Base-by-base conservation (phyloP, 2,797 vertebrate species). In the Cryptoprocta ferox region DNA sequence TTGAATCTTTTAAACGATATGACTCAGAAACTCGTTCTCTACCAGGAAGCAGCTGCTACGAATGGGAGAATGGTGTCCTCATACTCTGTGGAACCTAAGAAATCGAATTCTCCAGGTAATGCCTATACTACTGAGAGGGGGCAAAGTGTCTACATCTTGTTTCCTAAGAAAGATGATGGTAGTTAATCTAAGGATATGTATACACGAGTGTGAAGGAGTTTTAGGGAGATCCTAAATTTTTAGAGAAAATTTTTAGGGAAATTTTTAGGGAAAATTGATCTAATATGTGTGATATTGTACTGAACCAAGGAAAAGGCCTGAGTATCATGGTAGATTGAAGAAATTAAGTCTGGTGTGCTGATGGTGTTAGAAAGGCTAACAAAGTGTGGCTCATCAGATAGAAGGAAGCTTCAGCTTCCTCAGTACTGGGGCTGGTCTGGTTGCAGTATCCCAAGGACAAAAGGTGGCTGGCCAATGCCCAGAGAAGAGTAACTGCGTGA, bases 11-110 rank as follows among this genome's bases (percentile, higher is more conserved):
- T 99, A 89, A 98, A 98, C 75, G 99, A 99, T 96, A 99, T 99
- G 97, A 99, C 99, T 32, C 99, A 99, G 97, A 99, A 99, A 94
- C 99, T 99, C 70, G 97, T 99, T 3, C 94, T 98, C 35, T 99
- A 99, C 96, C 99, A 99, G 83, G 99, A 99, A 96, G 99, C 99
- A 7, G 99, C 99, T 75, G 99, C 99, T 66, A 99, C 99, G 37
- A 99, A 99, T 45, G 99, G 99, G 92, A 98, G 99, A 91, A 97
- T 98, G 79, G 99, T 99, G 92, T 98, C 99, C 19, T 99, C 99
- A 3, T 96, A 98, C 48, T 98, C 98, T 68, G 98, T 99, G 93
- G 98, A 99, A 83, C 99, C 98, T 97, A 98, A 98, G 86, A 79
- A 96, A 89, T 42, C 66, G 0, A 98, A 93, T 93, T 88, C 95